Evolutionary conservation across 2,797 vertebrate genomes (phyloP), one percentile per base, ranked within the genome.

Genomic region (Silurus lanzhouensis): DNA sequence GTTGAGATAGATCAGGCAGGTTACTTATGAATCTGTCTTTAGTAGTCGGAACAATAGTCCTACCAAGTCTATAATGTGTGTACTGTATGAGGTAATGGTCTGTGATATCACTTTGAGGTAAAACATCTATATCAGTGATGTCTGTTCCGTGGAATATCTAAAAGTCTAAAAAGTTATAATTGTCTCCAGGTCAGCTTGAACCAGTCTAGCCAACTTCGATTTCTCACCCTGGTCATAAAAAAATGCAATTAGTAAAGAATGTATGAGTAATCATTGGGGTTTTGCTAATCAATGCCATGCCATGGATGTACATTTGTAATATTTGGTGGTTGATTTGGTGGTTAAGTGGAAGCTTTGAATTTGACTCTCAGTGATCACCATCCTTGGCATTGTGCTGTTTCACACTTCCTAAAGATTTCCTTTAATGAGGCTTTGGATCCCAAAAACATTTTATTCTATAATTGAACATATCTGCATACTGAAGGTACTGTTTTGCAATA

Each of bases 391-490:
- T 5, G 3, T 46, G 8, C 5, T 63, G 75, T 27, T 1, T 71
- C 68, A 61, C 48, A 31, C 57, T 46, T 25, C 44, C 1, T 48
- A 78, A 79, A 13, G 15, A 57, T 83, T 83, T 81, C 12, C 22
- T 58, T 60, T 74, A 63, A 74, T 20, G 48, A 74, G 60, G 25
- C 68, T 79, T 74, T 66, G 61, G 17, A 68, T 52, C 22, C 27
- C 10, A 63, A 80, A 17, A 46, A 66, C 27, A 66, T 27, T 84
- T 74, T 67, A 19, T 31, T 80, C 22, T 67, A 31, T 81, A 60
- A 84, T 68, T 81, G 48, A 75, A 22, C 31, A 5, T 75, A 46
- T 83, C 74, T 31, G 17, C 25, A 52, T 77, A 22, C n/a, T 68
- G 15, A 82, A 80, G 17, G 67, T 0, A 71, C 13, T 19, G 27